phyloP scores from a whole-genome alignment of 2,888 invertebrate genomes.

The Eupelmus urozonus region DNA sequence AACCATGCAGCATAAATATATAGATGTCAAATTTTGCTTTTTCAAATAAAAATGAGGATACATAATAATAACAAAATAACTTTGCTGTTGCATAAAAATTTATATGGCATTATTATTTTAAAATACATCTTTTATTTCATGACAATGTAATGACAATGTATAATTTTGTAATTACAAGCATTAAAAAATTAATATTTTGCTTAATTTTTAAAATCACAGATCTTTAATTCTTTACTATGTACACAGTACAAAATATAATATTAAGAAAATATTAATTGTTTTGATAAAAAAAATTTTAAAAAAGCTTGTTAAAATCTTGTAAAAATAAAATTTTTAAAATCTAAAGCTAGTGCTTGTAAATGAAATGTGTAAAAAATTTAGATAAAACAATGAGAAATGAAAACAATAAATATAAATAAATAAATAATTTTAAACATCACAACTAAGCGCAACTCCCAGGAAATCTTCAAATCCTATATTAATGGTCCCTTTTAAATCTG shows the following conservation, averaged over 20 bases:
- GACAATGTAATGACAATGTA: slow-evolving; percentile 1
- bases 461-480: slow-evolving; percentile 95
- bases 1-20: slow-evolving; percentile 4
- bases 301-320: background rate
- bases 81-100: slow-evolving; percentile 6
- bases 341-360: background rate
- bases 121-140: slow-evolving; percentile 18
- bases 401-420: background rate
- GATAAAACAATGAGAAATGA: slow-evolving; percentile 13
- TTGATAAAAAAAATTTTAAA: slow-evolving; percentile 21
- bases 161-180: slow-evolving; percentile 11
- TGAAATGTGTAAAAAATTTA: background rate
- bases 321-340: slow-evolving; percentile 10
- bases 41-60: background rate
- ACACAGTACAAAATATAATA: slow-evolving; percentile 4
- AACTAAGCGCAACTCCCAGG: slow-evolving; percentile 88
- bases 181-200: slow-evolving; percentile 42
- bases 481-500: slow-evolving; percentile 88
- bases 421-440: slow-evolving; percentile 76
- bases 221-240: slow-evolving; percentile 27
- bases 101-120: slow-evolving; percentile 3
- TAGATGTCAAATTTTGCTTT: slow-evolving; percentile 4
- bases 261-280: background rate
- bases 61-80: background rate
- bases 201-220: slow-evolving; percentile 49